Evolutionary conservation across 2,797 vertebrate species (phyloP).

Genomic region (Helicolenus hilgendorfi): DNA sequence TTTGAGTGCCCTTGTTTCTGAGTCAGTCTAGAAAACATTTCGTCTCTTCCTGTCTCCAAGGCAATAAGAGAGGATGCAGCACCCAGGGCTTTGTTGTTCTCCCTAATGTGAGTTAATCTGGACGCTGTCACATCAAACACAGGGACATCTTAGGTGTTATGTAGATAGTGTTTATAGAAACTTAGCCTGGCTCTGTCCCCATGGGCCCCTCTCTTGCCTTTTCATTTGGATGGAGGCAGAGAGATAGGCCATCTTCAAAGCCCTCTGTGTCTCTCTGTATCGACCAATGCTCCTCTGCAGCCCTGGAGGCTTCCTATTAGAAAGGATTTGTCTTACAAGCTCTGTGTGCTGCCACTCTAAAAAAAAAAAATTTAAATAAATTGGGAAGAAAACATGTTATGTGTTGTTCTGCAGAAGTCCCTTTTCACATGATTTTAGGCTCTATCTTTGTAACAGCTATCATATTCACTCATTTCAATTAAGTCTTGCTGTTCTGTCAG

Average conservation of each 20-base stretch:
- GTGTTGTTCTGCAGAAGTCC: conserved; percentile 15
- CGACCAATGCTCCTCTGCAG: conserved; percentile 71
- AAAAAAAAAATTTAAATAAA: conserved; percentile 12
- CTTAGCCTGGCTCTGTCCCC: conserved; percentile 76
- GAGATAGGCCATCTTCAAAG: conserved; percentile 85
- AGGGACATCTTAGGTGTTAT: conserved; percentile 85
- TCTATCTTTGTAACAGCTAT: background rate
- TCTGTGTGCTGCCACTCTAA: conserved; percentile 63
- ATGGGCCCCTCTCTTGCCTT: conserved; percentile 68
- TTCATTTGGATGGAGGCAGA: conserved; percentile 79
- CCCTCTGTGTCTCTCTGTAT: conserved; percentile 76
- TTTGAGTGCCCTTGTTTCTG: conserved; percentile 43
- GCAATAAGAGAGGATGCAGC: conserved; percentile 44
- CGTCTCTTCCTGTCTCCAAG: conserved; percentile 39
- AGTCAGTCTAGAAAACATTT: conserved; percentile 39
- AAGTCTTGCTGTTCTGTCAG: background rate
- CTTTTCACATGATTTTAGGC: conserved; percentile 20
- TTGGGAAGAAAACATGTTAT: background rate
- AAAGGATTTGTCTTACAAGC: conserved; percentile 87
- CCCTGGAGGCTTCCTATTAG: conserved; percentile 83
- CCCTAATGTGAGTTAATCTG: conserved; percentile 86
- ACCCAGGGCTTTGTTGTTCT: conserved; percentile 75
- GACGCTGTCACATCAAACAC: conserved; percentile 86
- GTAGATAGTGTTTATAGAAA: conserved; percentile 87
- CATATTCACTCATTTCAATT: conserved; percentile 28